These are phyloP conservation scores for Misgurnus mizolepis DNA, from an alignment of 2,113 vertebrate species.

Conservation along the genomic window DNA sequence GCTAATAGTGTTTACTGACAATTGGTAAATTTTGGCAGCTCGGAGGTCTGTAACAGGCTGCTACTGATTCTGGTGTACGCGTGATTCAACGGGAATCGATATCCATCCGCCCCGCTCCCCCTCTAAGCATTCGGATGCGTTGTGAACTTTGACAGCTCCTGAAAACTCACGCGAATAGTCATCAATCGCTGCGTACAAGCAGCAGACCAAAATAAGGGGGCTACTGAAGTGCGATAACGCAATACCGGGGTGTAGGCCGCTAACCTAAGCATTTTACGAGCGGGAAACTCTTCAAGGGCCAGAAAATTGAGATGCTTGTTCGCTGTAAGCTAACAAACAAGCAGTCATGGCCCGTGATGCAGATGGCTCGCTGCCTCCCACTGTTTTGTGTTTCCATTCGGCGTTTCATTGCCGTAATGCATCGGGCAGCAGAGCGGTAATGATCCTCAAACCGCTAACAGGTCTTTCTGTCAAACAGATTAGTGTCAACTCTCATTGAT, in stretches of 20 bases:
- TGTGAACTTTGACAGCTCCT: slow-evolving; percentile 46
- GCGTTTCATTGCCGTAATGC: slow-evolving; percentile 77
- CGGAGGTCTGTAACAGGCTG: slow-evolving; percentile 26
- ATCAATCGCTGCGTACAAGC: slow-evolving; percentile 32
- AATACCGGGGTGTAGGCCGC: background rate
- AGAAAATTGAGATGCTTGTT: slow-evolving; percentile 48
- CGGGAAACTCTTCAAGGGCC: slow-evolving; percentile 32
- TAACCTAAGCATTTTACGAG: slow-evolving; percentile 20
- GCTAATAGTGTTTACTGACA: slow-evolving; percentile 42
- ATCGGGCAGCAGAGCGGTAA: slow-evolving; percentile 86
- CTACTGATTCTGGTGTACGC: slow-evolving; percentile 5
- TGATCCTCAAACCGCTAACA: slow-evolving; percentile 88
- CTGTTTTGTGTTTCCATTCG: slow-evolving; percentile 76
- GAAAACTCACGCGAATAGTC: slow-evolving; percentile 41
- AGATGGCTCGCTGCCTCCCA: slow-evolving; percentile 75
- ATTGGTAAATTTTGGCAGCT: slow-evolving; percentile 40
- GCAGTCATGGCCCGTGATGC: slow-evolving; percentile 77
- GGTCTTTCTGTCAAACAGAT: slow-evolving; percentile 93
- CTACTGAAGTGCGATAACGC: background rate
- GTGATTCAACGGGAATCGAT: slow-evolving; percentile 35
- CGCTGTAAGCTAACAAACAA: slow-evolving; percentile 70
- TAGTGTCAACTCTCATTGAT: slow-evolving; percentile 91
- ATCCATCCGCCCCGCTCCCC: slow-evolving; percentile 24
- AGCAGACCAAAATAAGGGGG: slow-evolving; percentile 14
- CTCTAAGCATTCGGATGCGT: slow-evolving; percentile 29